Evolutionary conservation across 2,888 invertebrate species (phyloP).

Genomic region (Octodonta nipae): DNA sequence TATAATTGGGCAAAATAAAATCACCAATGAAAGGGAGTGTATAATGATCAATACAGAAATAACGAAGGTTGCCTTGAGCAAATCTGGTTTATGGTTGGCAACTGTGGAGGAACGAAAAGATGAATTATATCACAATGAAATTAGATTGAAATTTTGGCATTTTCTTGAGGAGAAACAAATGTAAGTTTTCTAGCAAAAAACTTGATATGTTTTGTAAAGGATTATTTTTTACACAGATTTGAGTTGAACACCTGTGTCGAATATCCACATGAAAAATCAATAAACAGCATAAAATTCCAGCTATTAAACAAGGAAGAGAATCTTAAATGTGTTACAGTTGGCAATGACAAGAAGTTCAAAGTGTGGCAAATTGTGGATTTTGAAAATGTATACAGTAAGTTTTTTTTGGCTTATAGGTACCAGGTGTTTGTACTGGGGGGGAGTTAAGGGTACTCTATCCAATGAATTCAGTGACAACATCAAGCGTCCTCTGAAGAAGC

Average conservation of each 20-base stretch:
- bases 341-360: constrained; percentile 55
- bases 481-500: too few species aligned
- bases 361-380: constrained; percentile 52
- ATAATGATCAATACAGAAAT: constrained; percentile 53
- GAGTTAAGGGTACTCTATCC: too few species aligned
- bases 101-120: constrained; percentile 54
- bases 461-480: too few species aligned
- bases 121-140: constrained; percentile 41
- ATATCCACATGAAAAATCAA: constrained; percentile 50
- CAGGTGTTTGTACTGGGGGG: too few species aligned
- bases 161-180: constrained; percentile 45
- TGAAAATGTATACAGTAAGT: constrained; percentile 41
- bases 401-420: too few species aligned
- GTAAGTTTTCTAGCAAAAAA: constrained; percentile 32
- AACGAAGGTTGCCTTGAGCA: constrained; percentile 50
- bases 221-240: constrained; percentile 39
- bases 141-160: constrained; percentile 64
- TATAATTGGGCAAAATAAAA: constrained; percentile 55
- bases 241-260: constrained; percentile 59
- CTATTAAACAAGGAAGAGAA: constrained; percentile 35
- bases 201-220: not conserved
- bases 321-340: constrained; percentile 49
- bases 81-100: constrained; percentile 57
- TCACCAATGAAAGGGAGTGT: constrained; percentile 47
- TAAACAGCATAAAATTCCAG: constrained; percentile 48